Percentiles rank a stretch among this genome's conserved stretches.
phyloP scores from a whole-genome alignment of 2,797 vertebrate species.

The Myripristis jacobus region DNA sequence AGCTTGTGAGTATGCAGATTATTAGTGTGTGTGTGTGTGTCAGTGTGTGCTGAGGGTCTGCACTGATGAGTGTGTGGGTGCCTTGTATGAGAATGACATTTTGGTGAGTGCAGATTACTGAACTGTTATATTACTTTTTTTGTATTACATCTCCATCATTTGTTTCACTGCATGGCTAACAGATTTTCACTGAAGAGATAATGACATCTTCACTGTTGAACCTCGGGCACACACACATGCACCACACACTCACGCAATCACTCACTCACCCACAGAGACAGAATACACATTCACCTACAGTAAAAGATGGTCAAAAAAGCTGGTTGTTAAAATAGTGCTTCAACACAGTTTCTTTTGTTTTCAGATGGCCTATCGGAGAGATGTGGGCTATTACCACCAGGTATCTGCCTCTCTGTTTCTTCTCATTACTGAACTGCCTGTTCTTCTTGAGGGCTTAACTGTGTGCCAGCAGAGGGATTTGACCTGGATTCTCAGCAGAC shows the following conservation, averaged over 20 bases:
- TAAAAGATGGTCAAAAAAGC: no score
- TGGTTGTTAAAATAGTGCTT: constrained; percentile 2
- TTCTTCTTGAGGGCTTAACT: constrained; percentile 56
- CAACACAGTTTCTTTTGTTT: constrained; percentile 54
- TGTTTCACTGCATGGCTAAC: not conserved
- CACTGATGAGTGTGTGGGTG: no score
- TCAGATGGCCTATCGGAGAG: constrained; percentile 84
- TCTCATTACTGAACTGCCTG: constrained; percentile 52
- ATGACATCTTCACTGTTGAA: constrained; percentile 3
- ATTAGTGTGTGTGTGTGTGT: not conserved
- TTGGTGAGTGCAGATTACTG: no score
- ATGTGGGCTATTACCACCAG: constrained; percentile 84
- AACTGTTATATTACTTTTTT: no score
- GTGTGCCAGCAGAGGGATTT: constrained; percentile 48
- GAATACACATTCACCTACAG: no score
- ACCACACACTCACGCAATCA: no score
- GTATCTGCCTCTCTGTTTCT: constrained; percentile 70
- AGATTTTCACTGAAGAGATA: no score
- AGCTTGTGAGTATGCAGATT: not conserved
- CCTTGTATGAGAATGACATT: no score
- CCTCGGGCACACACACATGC: no score
- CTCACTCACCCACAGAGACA: not conserved
- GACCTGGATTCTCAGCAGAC: constrained; percentile 50
- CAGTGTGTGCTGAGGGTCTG: no score
- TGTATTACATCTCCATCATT: no score